Evolutionary conservation across 2,888 invertebrate species (phyloP).

Genomic region (Hirtodrosophila trivittata): DNA sequence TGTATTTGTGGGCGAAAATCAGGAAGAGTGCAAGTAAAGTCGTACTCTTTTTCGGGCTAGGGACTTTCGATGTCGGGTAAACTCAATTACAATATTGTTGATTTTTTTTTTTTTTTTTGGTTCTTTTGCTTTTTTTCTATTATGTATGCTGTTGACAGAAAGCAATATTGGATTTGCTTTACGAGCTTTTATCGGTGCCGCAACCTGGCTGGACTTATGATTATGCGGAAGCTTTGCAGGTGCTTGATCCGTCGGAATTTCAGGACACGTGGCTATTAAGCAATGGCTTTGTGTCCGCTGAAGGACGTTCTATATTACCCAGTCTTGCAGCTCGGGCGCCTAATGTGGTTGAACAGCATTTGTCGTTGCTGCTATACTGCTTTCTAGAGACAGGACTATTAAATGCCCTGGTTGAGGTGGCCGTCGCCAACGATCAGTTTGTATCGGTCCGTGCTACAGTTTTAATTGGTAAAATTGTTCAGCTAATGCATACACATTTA

Average conservation of each 20-base stretch:
- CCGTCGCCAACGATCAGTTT: constrained; percentile 94
- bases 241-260: constrained; percentile 93
- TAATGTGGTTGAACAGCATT: constrained; percentile 95
- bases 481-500: constrained; percentile 92
- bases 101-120: too few species aligned
- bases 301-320: constrained; percentile 93
- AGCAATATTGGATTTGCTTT: constrained; percentile 95
- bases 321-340: constrained; percentile 93
- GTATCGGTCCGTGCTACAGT: constrained; percentile 96
- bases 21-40: too few species aligned
- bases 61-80: too few species aligned
- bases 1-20: too few species aligned
- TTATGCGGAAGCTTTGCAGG: constrained; percentile 93
- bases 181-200: constrained; percentile 93
- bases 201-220: constrained; percentile 97
- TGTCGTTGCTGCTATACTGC: constrained; percentile 93
- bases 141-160: constrained; percentile 86
- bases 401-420: constrained; percentile 95
- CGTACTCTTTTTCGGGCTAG: too few species aligned
- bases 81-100: too few species aligned
- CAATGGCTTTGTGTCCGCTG: constrained; percentile 97
- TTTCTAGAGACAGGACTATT: constrained; percentile 94
- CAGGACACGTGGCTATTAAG: constrained; percentile 93
- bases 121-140: too few species aligned
- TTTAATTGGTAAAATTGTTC: constrained; percentile 93